phyloP scores from a whole-genome alignment of 2,888 invertebrate species.

The Ornithoptera priamus region DNA sequence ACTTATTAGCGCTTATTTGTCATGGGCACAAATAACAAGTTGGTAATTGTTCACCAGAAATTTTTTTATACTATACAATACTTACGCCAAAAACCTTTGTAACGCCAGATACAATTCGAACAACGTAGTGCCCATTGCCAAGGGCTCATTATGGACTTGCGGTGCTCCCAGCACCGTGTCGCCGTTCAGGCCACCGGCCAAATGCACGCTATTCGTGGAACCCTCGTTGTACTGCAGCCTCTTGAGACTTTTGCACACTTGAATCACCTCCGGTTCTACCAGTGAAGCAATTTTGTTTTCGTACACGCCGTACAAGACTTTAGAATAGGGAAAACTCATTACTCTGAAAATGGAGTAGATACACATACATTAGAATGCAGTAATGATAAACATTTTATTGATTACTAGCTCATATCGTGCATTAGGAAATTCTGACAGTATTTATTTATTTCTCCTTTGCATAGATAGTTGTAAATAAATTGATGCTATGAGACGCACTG shows the following conservation, averaged over 20 bases:
- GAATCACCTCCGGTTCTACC: constrained; percentile 84
- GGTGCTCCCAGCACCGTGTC: constrained; percentile 71
- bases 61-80: constrained; percentile 35
- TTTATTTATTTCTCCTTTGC: too few relatives aligned
- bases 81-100: constrained; percentile 90
- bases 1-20: background rate
- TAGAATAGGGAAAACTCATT: constrained; percentile 86
- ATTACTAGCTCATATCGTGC: too few relatives aligned
- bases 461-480: too few relatives aligned
- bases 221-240: constrained; percentile 77
- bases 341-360: constrained; percentile 71
- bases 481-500: too few relatives aligned
- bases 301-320: constrained; percentile 85
- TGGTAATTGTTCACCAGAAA: background rate
- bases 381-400: background rate
- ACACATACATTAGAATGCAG: background rate
- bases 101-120: constrained; percentile 95
- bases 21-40: background rate
- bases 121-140: constrained; percentile 91
- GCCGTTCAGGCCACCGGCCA: constrained; percentile 78
- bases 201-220: constrained; percentile 60
- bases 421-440: too few relatives aligned
- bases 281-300: constrained; percentile 85
- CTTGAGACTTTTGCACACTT: constrained; percentile 88
- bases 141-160: constrained; percentile 80